phyloP scores from a whole-genome alignment of 1,140 invertebrate genomes.

The Phortica variegata region DNA sequence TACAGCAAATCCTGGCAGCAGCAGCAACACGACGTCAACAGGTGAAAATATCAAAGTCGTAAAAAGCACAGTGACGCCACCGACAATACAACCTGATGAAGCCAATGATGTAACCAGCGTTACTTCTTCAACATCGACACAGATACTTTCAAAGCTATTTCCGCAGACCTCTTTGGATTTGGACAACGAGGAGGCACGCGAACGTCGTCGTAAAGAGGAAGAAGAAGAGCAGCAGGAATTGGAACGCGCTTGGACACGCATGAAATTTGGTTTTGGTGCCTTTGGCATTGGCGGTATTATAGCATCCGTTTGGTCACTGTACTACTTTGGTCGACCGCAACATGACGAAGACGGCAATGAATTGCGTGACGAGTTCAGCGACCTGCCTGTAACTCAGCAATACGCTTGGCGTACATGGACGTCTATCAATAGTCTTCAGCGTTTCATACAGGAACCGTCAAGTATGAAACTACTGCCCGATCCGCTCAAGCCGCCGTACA shows the following conservation, averaged over 20 bases:
- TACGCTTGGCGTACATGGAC: constrained; percentile 72
- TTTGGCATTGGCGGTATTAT: constrained; percentile 59
- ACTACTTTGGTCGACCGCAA: constrained; percentile 70
- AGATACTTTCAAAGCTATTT: constrained; percentile 47
- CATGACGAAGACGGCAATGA: constrained; percentile 72
- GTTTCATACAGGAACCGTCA: constrained; percentile 91
- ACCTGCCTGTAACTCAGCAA: constrained; percentile 68
- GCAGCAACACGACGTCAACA: not conserved
- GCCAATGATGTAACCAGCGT: constrained; percentile 19
- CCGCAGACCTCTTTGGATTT: constrained; percentile 41
- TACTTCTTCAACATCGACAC: constrained; percentile 22
- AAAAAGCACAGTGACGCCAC: not conserved
- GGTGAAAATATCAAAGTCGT: not conserved
- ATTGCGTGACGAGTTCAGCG: constrained; percentile 78
- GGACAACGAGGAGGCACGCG: constrained; percentile 30
- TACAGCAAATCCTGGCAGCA: no score
- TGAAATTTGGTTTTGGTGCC: constrained; percentile 62
- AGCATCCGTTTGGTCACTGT: constrained; percentile 62
- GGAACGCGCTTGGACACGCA: constrained; percentile 62
- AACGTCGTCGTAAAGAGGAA: constrained; percentile 42
- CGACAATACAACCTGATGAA: not conserved
- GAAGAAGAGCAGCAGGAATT: constrained; percentile 58
- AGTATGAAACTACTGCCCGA: constrained; percentile 93
- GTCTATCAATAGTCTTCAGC: constrained; percentile 75
- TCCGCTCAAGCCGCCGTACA: constrained; percentile 86